A percentile compares a stretch with the other conserved stretches of the same genome.
phyloP scores from a whole-genome alignment of 2,888 invertebrate genomes.

The Chelonus formosanus region DNA sequence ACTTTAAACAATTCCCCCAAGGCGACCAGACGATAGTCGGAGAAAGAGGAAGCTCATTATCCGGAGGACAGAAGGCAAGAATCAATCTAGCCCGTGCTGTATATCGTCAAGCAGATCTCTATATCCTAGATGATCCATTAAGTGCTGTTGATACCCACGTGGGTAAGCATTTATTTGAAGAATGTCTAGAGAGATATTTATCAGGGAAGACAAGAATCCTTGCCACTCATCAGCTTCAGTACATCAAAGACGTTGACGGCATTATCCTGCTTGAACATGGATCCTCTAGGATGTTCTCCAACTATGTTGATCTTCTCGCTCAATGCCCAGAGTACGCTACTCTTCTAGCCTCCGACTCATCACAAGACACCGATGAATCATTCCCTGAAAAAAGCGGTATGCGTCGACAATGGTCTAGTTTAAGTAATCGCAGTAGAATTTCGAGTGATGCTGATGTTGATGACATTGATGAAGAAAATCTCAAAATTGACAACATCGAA shows the following conservation, averaged over 20 bases:
- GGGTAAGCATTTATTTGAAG: constrained; percentile 78
- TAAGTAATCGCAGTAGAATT: constrained; percentile 58
- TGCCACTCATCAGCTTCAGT: constrained; percentile 80
- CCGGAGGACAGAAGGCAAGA: constrained; percentile 79
- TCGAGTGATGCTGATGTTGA: constrained; percentile 53
- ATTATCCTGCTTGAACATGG: constrained; percentile 59
- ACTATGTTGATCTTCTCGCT: constrained; percentile 54
- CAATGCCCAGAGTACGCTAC: constrained; percentile 54
- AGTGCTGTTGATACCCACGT: constrained; percentile 81
- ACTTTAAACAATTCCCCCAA: constrained; percentile 72
- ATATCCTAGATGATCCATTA: constrained; percentile 79
- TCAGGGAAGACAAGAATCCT: constrained; percentile 77
- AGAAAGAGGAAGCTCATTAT: constrained; percentile 76
- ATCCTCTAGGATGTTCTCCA: constrained; percentile 47
- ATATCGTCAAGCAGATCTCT: constrained; percentile 73
- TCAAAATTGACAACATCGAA: constrained; percentile 58
- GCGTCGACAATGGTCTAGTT: constrained; percentile 55
- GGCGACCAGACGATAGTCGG: constrained; percentile 78
- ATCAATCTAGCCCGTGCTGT: constrained; percentile 72
- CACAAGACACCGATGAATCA: constrained; percentile 43
- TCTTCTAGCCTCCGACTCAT: constrained; percentile 50
- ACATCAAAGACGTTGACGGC: constrained; percentile 67
- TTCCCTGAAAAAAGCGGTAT: constrained; percentile 44
- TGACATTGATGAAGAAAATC: constrained; percentile 54
- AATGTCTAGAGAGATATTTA: constrained; percentile 75